These are phyloP conservation scores for Illadopsis cleaveri DNA, from an alignment of 2,113 vertebrate species.

Conservation along the genomic window DNA sequence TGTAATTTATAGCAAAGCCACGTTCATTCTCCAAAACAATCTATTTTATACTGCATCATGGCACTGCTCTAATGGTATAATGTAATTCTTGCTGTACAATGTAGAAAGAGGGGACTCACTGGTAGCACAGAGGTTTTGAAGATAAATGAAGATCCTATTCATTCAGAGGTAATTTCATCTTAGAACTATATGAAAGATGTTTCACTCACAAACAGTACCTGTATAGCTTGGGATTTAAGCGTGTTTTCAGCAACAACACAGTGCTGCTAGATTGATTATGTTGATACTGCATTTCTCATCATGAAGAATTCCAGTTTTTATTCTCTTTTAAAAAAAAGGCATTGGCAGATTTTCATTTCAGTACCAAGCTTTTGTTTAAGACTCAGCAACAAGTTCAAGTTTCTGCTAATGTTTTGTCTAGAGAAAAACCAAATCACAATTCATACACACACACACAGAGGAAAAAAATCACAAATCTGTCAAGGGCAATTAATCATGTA, in stretches of 20 bases:
- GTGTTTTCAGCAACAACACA: slow-evolving; percentile 69
- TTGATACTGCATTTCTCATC: slow-evolving; percentile 76
- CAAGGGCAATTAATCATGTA: slow-evolving; percentile 31
- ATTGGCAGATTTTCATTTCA: slow-evolving; percentile 66
- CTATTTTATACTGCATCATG: slow-evolving; percentile 89
- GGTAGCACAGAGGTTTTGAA: slow-evolving; percentile 90
- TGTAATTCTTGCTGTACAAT: slow-evolving; percentile 85
- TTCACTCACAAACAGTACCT: slow-evolving; percentile 72
- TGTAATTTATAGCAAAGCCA: slow-evolving; percentile 99
- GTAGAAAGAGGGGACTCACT: slow-evolving; percentile 87
- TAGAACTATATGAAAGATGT: slow-evolving; percentile 92
- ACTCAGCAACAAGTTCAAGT: slow-evolving; percentile 69
- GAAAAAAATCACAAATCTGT: slow-evolving; percentile 26
- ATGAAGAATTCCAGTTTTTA: slow-evolving; percentile 71
- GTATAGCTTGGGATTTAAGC: slow-evolving; percentile 72
- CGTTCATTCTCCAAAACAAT: slow-evolving; percentile 95
- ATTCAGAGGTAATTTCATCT: slow-evolving; percentile 98
- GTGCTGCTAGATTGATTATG: slow-evolving; percentile 73
- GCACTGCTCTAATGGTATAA: slow-evolving; percentile 92
- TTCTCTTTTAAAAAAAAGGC: slow-evolving; percentile 53
- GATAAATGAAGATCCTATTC: slow-evolving; percentile 99
- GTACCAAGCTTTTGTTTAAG: slow-evolving; percentile 48
- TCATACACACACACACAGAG: neutral
- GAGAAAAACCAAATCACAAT: slow-evolving; percentile 48
- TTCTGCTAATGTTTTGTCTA: slow-evolving; percentile 51